Evolutionary conservation across 2,113 vertebrate species (phyloP), one percentile per base, ranked within the genome.

Genomic region (Callaeas wilsoni): DNA sequence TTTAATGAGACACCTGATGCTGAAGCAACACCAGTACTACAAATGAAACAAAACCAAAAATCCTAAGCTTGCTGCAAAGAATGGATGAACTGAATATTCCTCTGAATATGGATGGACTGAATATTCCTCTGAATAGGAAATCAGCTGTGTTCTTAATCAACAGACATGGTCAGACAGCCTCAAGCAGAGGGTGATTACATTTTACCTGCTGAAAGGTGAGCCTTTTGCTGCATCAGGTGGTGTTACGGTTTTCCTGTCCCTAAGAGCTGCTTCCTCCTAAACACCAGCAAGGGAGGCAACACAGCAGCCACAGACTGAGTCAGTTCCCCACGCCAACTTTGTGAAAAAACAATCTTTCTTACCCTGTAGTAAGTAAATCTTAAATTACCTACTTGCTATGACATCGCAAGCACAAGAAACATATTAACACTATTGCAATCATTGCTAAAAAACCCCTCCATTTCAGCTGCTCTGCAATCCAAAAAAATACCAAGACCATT

Each of bases 371-470:
- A 71, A 44, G 1, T 50, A 55, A 71, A 41, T 78, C 32, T 59
- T 55, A 50, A 42, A 49, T 50, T 78, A 52, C 9, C 8, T 60
- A 37, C 33, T 65, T 84, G 25, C 50, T 63, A 17, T 42, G 60
- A 56, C 67, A 69, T 23, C 16, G 25, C 23, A 83, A 73, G 41
- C 18, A 32, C 26, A 67, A 74, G 17, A 87, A 76, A 62, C 13
- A 74, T 10, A 29, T 39, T 32, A 47, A 37, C 32, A 19, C 41
- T 64, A 53, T 2, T 82, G n/a, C 10, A 80, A 68, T 13, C 17
- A 49, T 37, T 74, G n/a, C 29, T 22, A 8, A 16, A 67, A 44
- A 1, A 0, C 0, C 3, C 7, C 12, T 52, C 8, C 21, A 41
- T 77, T 89, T 76, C 11, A 60, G 19, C 27, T 41, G 8, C 30